Base-by-base conservation (phyloP, 2,113 vertebrate species). In the Stegostoma tigrinum region DNA sequence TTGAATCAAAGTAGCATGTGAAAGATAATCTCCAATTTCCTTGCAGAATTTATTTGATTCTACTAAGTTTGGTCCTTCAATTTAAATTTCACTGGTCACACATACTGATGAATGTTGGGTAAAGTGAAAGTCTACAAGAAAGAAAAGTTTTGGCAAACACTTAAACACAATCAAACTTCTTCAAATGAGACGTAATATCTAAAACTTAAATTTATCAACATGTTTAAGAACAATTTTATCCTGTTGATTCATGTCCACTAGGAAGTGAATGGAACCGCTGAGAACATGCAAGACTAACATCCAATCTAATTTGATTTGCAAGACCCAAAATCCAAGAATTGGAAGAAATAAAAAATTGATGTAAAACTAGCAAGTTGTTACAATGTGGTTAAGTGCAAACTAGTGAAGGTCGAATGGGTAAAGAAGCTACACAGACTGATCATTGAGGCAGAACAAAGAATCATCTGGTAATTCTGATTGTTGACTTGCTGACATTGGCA, bases 11-110 rank as follows among this genome's bases (percentile, higher is more conserved):
- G 42, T 95, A 23, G 72, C 70, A 70, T 72, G 94, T 72, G 24
- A 72, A 95, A 19, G 68, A 68, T 95, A 72, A 70, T 95, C 67
- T 95, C 27, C 45, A 72, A 72, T 30, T 95, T 95, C 67, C 38
- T 95, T 72, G 27, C 94, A 30, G 67, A 75, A 34, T 30, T 94
- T 45, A 27, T 93, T 24, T 94, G 7, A 27, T 34, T 95, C 14
- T 45, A 72, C 12, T 17, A 27, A 45, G 55, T 14, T 61, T 61
- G 38, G 27, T 34, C 72, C 24, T 66, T 38, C 61, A 93, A n/a
- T 2, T 66, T 15, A 34, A 66, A 30, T 30, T 61, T 90, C 30
- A 34, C 34, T 61, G 27, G 87, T 61, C 52, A 90, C 3, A 34
- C 87, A 61, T 55, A 15, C 12, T 3, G 55, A 1, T 15, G 2